Conservation (phyloP, 2,113 vertebrate genomes). For the Elephas maximus region DNA sequence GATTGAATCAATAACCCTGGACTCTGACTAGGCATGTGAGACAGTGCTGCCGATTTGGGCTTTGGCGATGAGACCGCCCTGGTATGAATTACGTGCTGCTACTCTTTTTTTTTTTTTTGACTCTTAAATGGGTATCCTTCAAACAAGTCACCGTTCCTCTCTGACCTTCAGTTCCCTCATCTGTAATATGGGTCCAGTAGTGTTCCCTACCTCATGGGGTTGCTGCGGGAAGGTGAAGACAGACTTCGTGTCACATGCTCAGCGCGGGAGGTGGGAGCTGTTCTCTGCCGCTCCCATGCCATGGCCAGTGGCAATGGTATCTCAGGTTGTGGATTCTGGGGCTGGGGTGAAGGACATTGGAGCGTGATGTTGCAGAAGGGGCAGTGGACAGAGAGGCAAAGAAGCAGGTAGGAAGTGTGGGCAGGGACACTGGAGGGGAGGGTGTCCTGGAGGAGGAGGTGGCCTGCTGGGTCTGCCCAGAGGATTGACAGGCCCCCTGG, state of each 20-base stretch:
- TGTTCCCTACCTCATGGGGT: neutral
- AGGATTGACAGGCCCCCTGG: neutral
- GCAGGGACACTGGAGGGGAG: neutral
- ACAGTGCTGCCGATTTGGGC: neutral
- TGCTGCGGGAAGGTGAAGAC: neutral
- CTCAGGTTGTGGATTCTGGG: neutral
- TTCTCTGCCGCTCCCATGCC: neutral
- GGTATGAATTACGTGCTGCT: neutral
- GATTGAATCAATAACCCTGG: neutral
- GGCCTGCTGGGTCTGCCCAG: neutral
- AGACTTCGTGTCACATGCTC: neutral
- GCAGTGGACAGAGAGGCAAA: neutral
- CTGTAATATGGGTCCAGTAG: neutral
- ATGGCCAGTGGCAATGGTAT: neutral
- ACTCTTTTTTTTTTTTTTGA: neutral
- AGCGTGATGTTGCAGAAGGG: neutral
- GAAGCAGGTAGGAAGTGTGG: neutral
- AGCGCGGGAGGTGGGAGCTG: neutral
- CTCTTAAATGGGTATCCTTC: neutral
- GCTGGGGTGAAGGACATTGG: neutral
- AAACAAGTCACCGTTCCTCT: neutral
- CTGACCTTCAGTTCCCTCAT: neutral
- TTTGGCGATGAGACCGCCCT: neutral
- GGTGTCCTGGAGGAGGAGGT: neutral
- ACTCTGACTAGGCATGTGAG: neutral